Percentiles rank a stretch among this genome's conserved stretches.
phyloP scores from a whole-genome alignment of 2,888 invertebrate genomes.

The Argyresthia goedartella region DNA sequence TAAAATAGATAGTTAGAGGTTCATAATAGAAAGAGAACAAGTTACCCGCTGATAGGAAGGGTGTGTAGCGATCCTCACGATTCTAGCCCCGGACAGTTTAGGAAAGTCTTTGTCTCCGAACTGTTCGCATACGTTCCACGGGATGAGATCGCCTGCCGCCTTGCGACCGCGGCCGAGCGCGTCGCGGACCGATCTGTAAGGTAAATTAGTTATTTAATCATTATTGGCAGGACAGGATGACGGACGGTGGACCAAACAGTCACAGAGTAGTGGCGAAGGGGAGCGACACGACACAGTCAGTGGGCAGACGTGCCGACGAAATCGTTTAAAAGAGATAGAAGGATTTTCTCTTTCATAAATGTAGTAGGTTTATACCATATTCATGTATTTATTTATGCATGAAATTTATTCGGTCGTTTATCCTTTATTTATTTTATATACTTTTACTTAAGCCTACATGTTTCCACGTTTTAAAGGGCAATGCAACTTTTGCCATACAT shows the following conservation, averaged over 20 bases:
- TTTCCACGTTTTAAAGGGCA: no score
- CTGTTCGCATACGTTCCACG: slow-evolving; percentile 98
- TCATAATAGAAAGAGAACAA: not conserved
- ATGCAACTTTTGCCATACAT: no score
- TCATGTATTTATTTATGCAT: no score
- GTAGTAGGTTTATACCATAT: no score
- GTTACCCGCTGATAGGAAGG: slow-evolving; percentile 93
- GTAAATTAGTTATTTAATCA: not conserved
- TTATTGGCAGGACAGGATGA: not conserved
- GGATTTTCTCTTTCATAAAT: no score
- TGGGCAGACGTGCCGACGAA: no score
- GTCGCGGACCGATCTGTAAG: slow-evolving; percentile 75
- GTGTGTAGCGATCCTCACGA: slow-evolving; percentile 98
- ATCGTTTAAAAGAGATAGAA: not conserved
- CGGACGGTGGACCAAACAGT: not conserved
- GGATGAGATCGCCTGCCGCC: slow-evolving; percentile 96
- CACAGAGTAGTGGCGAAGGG: not conserved
- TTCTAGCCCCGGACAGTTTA: slow-evolving; percentile 86
- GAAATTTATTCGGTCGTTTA: no score
- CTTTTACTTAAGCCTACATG: no score
- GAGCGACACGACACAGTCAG: no score
- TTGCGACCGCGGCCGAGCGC: slow-evolving; percentile 88
- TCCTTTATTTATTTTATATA: no score
- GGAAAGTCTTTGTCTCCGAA: slow-evolving; percentile 96
- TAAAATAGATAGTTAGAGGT: no score